phyloP scores from a whole-genome alignment of 2,113 vertebrate genomes.

The Pithys albifrons region DNA sequence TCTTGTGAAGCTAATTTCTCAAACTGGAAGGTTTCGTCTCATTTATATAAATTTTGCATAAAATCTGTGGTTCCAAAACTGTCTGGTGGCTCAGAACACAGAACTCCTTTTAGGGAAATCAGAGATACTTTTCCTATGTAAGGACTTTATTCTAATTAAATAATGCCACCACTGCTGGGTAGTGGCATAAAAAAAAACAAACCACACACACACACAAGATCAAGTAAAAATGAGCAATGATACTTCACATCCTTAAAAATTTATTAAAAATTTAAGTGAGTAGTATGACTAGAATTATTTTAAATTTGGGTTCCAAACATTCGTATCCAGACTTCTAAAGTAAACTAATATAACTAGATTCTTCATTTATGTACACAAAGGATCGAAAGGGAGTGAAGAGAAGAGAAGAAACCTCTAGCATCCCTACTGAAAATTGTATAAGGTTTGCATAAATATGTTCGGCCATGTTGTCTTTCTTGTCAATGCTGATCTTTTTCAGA shows the following conservation, averaged over 20 bases:
- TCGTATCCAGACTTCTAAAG: background rate
- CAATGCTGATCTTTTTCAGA: background rate
- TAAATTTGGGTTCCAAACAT: background rate
- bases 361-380: background rate
- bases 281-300: background rate
- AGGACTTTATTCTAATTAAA: background rate
- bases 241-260: background rate
- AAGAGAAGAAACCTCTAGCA: background rate
- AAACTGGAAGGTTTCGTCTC: background rate
- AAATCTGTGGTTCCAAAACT: background rate
- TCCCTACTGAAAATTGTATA: background rate
- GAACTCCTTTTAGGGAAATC: conserved; percentile 12
- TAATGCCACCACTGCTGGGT: too few species aligned
- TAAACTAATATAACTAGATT: background rate
- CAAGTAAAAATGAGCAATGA: background rate
- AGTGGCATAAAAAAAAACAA: background rate
- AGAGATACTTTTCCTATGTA: background rate
- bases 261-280: background rate
- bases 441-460: background rate
- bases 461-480: background rate
- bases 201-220: background rate
- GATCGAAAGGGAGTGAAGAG: background rate
- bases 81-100: background rate
- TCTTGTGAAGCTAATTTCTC: background rate
- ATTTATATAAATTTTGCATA: background rate